phyloP scores from a whole-genome alignment of 2,888 invertebrate species.

The Dendrolimus houi region DNA sequence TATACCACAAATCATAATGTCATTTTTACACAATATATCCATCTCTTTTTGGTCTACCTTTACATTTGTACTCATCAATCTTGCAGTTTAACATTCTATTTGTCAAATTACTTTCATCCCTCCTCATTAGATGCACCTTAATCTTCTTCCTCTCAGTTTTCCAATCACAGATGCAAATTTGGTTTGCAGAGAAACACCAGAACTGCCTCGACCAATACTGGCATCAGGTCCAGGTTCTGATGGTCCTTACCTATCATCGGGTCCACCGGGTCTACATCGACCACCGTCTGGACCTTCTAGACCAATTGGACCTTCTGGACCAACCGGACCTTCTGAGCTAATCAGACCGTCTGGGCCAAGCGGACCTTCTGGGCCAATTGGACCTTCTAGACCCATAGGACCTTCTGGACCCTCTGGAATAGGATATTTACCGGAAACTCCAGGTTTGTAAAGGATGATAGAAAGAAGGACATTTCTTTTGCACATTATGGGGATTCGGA shows the following conservation, averaged over 20 bases:
- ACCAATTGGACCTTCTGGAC: constrained; percentile 18
- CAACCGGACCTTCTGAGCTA: constrained; percentile 11
- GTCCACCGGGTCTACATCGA: constrained; percentile 1
- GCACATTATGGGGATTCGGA: no score
- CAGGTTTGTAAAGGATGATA: constrained; percentile 20
- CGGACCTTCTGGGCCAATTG: constrained; percentile 16
- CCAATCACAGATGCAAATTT: no score
- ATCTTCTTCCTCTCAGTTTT: no score
- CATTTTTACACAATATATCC: no score
- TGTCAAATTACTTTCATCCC: no score
- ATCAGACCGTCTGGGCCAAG: constrained; percentile 22
- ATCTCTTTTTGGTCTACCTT: no score
- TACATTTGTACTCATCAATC: no score
- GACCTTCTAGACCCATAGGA: constrained; percentile 19
- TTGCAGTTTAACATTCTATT: no score
- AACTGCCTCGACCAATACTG: constrained; percentile 43
- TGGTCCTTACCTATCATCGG: constrained; percentile 19
- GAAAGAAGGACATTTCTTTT: no score
- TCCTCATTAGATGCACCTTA: no score
- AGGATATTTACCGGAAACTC: constrained; percentile 28
- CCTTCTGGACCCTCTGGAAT: constrained; percentile 24
- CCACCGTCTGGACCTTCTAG: constrained; percentile 8
- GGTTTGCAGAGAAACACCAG: constrained; percentile 12
- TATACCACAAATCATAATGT: no score
- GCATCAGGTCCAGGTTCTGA: constrained; percentile 20